Conservation (phyloP, 2,113 vertebrate genomes). For the Ciconia boyciana region DNA sequence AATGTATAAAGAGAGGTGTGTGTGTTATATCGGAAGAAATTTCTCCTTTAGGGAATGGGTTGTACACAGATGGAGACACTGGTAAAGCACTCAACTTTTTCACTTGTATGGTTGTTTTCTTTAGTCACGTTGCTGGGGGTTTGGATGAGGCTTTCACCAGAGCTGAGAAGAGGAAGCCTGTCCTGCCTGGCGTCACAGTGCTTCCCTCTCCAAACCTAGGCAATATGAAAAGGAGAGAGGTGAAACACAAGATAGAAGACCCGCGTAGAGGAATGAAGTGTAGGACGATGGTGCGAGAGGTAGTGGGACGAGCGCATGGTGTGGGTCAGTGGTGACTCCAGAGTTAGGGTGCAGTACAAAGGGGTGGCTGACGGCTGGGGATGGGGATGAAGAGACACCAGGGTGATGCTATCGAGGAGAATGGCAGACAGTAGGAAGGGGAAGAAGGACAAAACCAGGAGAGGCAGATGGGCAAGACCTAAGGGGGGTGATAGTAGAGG, state of each 20-base stretch:
- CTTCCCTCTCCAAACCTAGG: neutral
- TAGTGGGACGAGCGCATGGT: accelerated
- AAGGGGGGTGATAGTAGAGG: neutral
- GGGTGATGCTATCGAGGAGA: accelerated
- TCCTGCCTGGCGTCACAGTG: neutral
- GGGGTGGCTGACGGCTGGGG: neutral
- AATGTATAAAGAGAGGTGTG: neutral
- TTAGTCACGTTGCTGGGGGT: accelerated
- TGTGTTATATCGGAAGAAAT: no score
- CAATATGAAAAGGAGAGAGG: neutral
- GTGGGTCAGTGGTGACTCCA: neutral
- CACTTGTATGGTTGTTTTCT: neutral
- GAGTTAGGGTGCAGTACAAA: neutral
- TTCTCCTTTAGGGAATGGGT: neutral
- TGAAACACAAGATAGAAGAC: neutral
- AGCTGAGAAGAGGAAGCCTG: neutral
- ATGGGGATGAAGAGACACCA: neutral
- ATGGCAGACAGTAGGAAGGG: neutral
- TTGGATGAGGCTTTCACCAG: neutral
- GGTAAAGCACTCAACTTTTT: neutral
- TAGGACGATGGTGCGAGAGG: neutral
- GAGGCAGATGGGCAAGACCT: neutral
- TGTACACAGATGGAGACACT: neutral
- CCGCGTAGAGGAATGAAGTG: neutral
- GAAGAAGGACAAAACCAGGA: neutral